phyloP scores from a whole-genome alignment of 2,113 vertebrate species.

The Caloenas nicobarica region DNA sequence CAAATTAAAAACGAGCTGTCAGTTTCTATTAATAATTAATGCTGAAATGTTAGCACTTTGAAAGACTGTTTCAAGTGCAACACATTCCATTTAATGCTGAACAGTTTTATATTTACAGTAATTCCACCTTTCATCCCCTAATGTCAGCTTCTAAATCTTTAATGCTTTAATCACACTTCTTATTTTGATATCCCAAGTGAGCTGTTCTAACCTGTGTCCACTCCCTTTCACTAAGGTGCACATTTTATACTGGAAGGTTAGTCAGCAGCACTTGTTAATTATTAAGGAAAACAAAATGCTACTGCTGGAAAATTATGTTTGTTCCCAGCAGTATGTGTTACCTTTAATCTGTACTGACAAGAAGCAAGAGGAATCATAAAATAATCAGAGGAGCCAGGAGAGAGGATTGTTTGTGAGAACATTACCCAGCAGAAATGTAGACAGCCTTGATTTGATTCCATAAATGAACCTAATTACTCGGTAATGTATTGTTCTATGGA shows the following conservation, averaged over 20 bases:
- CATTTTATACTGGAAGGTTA: conserved; percentile 67
- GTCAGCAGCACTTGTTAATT: conserved; percentile 77
- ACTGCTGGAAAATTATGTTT: conserved; percentile 75
- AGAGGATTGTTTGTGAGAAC: conserved; percentile 63
- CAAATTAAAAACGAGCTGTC: conserved; percentile 79
- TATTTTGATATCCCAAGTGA: conserved; percentile 71
- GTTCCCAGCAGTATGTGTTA: conserved; percentile 75
- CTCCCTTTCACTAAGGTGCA: conserved; percentile 63
- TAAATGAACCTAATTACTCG: conserved; percentile 65
- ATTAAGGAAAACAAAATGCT: conserved; percentile 82
- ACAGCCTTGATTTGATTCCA: conserved; percentile 61
- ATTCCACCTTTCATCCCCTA: conserved; percentile 79
- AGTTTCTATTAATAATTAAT: conserved; percentile 82
- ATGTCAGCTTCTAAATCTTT: conserved; percentile 79
- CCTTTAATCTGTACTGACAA: conserved; percentile 77
- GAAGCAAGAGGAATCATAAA: conserved; percentile 73
- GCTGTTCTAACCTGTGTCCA: conserved; percentile 62
- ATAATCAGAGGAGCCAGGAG: conserved; percentile 62
- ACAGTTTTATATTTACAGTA: conserved; percentile 79
- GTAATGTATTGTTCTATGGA: conserved; percentile 24
- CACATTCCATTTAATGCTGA: conserved; percentile 78
- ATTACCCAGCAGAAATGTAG: conserved; percentile 65
- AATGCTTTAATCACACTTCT: conserved; percentile 79
- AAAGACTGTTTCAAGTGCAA: conserved; percentile 75
- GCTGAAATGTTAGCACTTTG: conserved; percentile 72